Percentiles rank a stretch among this genome's conserved stretches.
Evolutionary conservation across 2,797 vertebrate genomes (phyloP).

Genomic region (Aldrovandia affinis): DNA sequence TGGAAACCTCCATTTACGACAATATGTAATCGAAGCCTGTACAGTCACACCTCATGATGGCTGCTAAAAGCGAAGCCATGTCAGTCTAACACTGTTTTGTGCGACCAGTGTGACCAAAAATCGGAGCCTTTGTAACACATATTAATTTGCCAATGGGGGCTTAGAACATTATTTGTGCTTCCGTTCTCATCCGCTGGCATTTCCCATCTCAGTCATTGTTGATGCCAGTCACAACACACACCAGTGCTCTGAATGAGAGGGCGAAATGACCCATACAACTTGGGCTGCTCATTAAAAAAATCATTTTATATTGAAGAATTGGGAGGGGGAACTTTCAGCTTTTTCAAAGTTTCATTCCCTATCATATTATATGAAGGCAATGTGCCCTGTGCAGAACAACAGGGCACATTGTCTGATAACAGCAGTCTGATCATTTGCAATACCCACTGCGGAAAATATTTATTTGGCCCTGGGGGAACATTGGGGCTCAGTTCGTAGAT

Average conservation of each 20-base stretch:
- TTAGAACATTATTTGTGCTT: neutral
- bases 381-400: neutral
- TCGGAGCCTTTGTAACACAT: neutral
- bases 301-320: neutral
- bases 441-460: neutral
- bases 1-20: too few species aligned
- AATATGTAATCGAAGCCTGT: too few species aligned
- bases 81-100: too few species aligned
- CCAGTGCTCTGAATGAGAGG: neutral
- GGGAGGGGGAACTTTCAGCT: neutral
- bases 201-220: neutral
- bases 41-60: too few species aligned
- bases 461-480: neutral
- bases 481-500: neutral
- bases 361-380: neutral
- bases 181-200: neutral
- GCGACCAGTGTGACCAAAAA: neutral
- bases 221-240: neutral
- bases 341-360: neutral
- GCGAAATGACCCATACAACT: neutral
- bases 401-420: too few species aligned
- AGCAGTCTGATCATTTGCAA: neutral
- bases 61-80: too few species aligned
- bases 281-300: neutral
- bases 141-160: neutral